Conservation (phyloP, 35 echinoderm and acorn worm species). For the Stichopus chloronotus region DNA sequence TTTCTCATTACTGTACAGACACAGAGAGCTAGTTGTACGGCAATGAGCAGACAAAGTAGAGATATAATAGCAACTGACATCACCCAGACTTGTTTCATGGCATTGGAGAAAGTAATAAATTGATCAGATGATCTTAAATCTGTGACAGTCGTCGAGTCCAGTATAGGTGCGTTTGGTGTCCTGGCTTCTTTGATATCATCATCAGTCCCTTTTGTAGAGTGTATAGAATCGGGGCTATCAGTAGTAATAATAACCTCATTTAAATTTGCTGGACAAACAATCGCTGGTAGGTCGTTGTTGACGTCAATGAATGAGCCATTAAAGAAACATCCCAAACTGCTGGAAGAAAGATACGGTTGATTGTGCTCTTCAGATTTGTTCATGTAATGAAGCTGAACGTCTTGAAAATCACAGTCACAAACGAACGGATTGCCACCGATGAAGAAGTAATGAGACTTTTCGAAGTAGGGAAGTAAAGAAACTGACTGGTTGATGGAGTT, state of each 20-base stretch:
- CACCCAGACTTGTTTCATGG: not conserved
- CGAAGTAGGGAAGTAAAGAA: not conserved
- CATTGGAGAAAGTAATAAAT: too few relatives aligned
- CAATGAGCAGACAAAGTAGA: too few relatives aligned
- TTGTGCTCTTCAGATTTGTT: not conserved
- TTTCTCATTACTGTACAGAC: too few relatives aligned
- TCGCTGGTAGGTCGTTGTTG: not conserved
- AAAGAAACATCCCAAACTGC: not conserved
- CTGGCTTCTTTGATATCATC: too few relatives aligned
- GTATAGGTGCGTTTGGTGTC: too few relatives aligned
- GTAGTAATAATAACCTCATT: too few relatives aligned
- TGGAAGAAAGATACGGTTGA: not conserved
- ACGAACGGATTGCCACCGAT: not conserved
- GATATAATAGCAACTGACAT: not conserved
- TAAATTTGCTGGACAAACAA: not conserved
- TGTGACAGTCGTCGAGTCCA: too few relatives aligned
- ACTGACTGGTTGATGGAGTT: not conserved
- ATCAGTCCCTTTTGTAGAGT: too few relatives aligned
- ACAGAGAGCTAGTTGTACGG: too few relatives aligned
- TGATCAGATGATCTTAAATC: too few relatives aligned
- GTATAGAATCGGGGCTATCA: too few relatives aligned
- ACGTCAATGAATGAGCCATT: not conserved
- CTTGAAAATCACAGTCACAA: constrained; percentile 15
- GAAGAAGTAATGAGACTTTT: not conserved
- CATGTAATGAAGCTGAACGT: not conserved